Evolutionary conservation across 2,113 vertebrate species (phyloP).

Genomic region (Chloroceryle aenea): DNA sequence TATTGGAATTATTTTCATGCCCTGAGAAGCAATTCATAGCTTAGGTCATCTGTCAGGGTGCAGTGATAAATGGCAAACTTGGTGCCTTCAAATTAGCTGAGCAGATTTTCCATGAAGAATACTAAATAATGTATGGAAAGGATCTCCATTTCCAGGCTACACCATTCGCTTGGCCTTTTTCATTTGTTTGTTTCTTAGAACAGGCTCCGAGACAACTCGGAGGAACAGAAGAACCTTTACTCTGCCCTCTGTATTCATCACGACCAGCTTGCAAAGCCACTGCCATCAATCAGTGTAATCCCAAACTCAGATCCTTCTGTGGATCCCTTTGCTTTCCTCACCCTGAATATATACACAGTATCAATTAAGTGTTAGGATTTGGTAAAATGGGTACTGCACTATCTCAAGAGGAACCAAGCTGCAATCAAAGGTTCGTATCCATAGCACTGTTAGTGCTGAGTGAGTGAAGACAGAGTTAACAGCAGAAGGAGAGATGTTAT

Average conservation of each 20-base stretch:
- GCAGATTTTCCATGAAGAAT: neutral
- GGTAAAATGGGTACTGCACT: neutral
- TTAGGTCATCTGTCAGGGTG: neutral
- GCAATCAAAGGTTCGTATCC: neutral
- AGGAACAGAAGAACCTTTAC: neutral
- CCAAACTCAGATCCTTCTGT: neutral
- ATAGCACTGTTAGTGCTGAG: neutral
- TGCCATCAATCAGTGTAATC: neutral
- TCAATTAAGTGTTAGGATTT: neutral
- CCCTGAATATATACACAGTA: neutral
- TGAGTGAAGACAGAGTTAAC: neutral
- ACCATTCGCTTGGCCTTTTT: neutral
- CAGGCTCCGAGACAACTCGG: neutral
- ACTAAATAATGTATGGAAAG: neutral
- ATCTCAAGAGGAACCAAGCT: neutral
- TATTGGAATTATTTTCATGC: neutral
- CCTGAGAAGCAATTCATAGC: rapidly evolving
- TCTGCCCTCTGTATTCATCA: neutral
- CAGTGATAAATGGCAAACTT: neutral
- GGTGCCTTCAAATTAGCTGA: neutral
- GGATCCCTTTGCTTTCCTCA: neutral
- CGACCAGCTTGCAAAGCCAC: neutral
- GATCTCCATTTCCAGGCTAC: neutral
- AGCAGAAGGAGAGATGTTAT: neutral
- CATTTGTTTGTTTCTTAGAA: neutral